Evolutionary conservation across 1,140 invertebrate species (phyloP).

Genomic region (Drosophila triauraria): DNA sequence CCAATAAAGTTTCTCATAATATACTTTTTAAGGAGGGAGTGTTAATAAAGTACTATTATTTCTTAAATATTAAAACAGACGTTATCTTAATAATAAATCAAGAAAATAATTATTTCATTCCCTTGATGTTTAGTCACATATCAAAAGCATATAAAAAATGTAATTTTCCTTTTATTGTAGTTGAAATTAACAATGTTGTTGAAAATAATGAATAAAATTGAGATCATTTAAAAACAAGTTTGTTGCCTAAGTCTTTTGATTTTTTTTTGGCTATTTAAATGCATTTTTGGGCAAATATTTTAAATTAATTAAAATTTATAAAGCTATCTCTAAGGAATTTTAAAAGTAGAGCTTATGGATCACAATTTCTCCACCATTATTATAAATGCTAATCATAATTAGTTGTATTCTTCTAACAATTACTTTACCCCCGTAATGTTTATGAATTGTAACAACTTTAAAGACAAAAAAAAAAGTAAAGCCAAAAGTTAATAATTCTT

Average conservation of each 20-base stretch:
- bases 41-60: too few relatives aligned
- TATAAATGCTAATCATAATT: too few relatives aligned
- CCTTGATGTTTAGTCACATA: too few relatives aligned
- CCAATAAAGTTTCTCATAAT: neutral
- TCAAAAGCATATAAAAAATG: too few relatives aligned
- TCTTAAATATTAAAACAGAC: too few relatives aligned
- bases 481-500: neutral
- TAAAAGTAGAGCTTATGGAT: neutral
- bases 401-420: neutral
- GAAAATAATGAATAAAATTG: too few relatives aligned
- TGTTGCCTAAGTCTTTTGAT: constrained; percentile 27
- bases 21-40: neutral
- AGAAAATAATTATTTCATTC: neutral
- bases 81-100: neutral
- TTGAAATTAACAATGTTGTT: too few relatives aligned
- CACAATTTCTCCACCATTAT: too few relatives aligned
- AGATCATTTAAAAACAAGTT: constrained; percentile 1
- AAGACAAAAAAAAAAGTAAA: neutral
- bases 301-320: neutral
- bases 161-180: too few relatives aligned
- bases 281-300: accelerated
- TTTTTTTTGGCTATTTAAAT: neutral
- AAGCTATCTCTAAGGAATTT: neutral
- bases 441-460: neutral
- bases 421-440: neutral